Evolutionary conservation across 2,797 vertebrate species (phyloP), one percentile per base, ranked within the genome.

Genomic region (Tinamus major): DNA sequence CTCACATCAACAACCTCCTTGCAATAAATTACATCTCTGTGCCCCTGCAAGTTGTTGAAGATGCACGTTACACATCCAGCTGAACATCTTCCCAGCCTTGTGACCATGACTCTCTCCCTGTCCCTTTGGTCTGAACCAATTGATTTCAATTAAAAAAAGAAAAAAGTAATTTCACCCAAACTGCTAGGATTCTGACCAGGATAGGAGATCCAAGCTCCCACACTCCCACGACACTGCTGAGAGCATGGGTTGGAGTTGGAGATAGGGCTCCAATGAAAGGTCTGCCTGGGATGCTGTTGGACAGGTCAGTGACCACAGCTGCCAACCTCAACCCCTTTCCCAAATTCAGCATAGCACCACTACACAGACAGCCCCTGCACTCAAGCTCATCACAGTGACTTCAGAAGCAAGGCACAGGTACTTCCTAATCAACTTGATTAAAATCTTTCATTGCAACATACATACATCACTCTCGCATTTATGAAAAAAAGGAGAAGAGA

Each of bases 401-500:
- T 76, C 15, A 31, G 16, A 37, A 46, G 19, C 3, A 13, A 76
- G 68, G 37, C 21, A 5, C 21, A 62, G 4, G 33, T 12, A 39
- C 20, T 67, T 83, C 31, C 58, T 71, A 62, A 75, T 55, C n/a
- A 41, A 68, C 33, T 62, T 62, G 58, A 65, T 78, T 80, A 82
- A 82, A 92, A 58, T 29, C 5, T 1, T 75, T 86, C 44, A 46
- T 90, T 67, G 78, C 56, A 69, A 80, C 24, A 62, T 2, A 39
- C 3, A 51, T 0, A 0, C 5, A 64, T 4, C 53, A 58, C 37
- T 92, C 46, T 13, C 18, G 46, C 13, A 9, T 55, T 88, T 58
- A 68, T 55, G 35, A 89, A 35, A 85, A 74, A 56, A 15, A 8
- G 13, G 27, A n/a, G 23, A 90, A 90, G 77, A 3, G 27, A 79